Evolutionary conservation across 2,113 vertebrate genomes (phyloP).

Genomic region (Lathamus discolor): DNA sequence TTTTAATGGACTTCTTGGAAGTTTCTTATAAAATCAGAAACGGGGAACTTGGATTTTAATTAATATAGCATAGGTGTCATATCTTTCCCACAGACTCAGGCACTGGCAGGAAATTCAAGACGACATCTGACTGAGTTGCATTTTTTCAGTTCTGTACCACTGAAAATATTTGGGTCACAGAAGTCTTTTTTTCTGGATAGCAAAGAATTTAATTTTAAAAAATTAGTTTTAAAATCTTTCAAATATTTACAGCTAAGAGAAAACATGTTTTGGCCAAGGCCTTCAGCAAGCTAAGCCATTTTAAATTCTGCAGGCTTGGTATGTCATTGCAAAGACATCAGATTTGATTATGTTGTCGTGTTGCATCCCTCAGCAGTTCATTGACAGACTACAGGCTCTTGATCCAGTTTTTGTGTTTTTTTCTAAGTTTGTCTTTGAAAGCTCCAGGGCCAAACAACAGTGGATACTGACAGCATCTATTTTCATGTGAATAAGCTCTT

Average conservation of each 20-base stretch:
- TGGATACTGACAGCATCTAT: background rate
- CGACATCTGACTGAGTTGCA: background rate
- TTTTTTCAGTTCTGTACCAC: slow-evolving; percentile 10
- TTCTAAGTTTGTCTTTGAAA: slow-evolving; percentile 35
- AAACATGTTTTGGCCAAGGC: slow-evolving; percentile 52
- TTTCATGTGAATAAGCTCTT: slow-evolving; percentile 11
- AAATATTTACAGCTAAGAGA: slow-evolving; percentile 59
- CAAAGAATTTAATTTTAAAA: slow-evolving; percentile 20
- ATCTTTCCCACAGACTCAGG: slow-evolving; percentile 3
- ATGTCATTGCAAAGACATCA: slow-evolving; percentile 63
- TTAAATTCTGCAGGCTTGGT: slow-evolving; percentile 55
- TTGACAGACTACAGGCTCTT: slow-evolving; percentile 67
- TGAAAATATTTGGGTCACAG: slow-evolving; percentile 13
- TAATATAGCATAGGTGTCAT: background rate
- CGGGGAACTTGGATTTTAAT: background rate
- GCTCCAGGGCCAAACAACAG: slow-evolving; percentile 21
- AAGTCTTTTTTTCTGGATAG: slow-evolving; percentile 25
- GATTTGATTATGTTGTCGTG: slow-evolving; percentile 59
- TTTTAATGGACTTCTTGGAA: background rate
- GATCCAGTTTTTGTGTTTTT: slow-evolving; percentile 38
- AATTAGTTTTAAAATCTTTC: slow-evolving; percentile 41
- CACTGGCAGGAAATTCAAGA: background rate
- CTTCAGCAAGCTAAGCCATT: slow-evolving; percentile 39
- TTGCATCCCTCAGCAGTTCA: slow-evolving; percentile 59
- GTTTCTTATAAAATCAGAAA: background rate